phyloP scores from a whole-genome alignment of 2,888 invertebrate species.

The Trachelus troglodyta region DNA sequence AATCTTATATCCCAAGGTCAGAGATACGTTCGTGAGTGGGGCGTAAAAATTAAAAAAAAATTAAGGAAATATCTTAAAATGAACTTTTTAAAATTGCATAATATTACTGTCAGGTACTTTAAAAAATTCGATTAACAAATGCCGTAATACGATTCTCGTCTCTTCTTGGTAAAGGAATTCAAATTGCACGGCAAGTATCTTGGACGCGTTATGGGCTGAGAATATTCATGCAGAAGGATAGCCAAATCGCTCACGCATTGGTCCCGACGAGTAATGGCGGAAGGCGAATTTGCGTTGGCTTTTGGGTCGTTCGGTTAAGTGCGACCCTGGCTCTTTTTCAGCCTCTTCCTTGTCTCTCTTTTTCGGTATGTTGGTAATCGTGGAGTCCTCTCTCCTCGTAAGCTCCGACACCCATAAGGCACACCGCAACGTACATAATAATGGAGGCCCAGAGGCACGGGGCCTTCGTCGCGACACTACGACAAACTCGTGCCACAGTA shows the following conservation, averaged over 20 bases:
- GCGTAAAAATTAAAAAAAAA: neutral
- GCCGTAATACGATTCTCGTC: neutral
- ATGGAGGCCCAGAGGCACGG: conserved; percentile 41
- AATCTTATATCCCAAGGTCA: neutral
- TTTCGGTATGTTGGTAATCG: neutral
- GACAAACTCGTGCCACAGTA: conserved; percentile 47
- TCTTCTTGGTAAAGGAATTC: neutral
- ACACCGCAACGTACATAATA: conserved; percentile 31
- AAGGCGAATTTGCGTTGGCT: neutral
- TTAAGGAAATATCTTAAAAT: neutral
- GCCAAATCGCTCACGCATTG: neutral
- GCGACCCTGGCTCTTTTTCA: neutral
- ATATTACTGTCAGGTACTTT: neutral
- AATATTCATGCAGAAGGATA: neutral
- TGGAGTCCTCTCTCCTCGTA: neutral
- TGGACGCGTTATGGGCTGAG: neutral
- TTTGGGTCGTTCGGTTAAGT: neutral
- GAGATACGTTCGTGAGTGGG: neutral
- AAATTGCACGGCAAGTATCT: neutral
- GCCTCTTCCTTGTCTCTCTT: neutral
- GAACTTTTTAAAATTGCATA: neutral
- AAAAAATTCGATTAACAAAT: neutral
- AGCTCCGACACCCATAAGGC: conserved; percentile 9
- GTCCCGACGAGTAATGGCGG: neutral
- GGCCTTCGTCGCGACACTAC: conserved; percentile 35